Conservation (phyloP, 2,888 invertebrate species). For the Cheilosia soror region DNA sequence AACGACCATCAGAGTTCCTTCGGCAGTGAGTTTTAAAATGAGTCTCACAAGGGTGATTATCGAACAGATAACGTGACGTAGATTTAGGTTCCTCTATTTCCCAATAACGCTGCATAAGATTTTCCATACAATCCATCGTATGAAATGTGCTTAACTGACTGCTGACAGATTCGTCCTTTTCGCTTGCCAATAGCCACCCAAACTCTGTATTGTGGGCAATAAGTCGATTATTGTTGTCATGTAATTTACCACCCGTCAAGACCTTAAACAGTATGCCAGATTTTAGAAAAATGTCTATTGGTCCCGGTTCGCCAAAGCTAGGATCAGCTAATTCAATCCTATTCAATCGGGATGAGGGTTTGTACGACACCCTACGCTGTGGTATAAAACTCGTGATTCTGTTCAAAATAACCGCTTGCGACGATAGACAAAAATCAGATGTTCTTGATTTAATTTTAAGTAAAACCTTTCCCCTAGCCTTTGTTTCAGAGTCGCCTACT, state of each 20-base stretch:
- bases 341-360: not conserved
- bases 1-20: not conserved
- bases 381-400: not conserved
- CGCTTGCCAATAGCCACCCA: not conserved
- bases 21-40: slow-evolving; percentile 37
- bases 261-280: not conserved
- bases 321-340: not conserved
- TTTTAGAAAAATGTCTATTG: too few species aligned
- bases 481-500: slow-evolving; percentile 9
- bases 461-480: too few species aligned
- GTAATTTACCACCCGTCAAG: not conserved
- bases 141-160: not conserved
- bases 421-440: not conserved
- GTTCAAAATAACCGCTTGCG: slow-evolving; percentile 2
- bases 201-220: not conserved
- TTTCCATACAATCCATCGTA: not conserved
- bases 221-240: not conserved
- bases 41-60: slow-evolving; percentile 60
- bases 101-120: slow-evolving; percentile 14
- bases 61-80: slow-evolving; percentile 52
- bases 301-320: not conserved
- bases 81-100: slow-evolving; percentile 26
- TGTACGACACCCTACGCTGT: not conserved
- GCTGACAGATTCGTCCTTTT: not conserved
- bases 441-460: too few species aligned